A percentile compares a stretch with the other conserved stretches of the same genome.
Evolutionary conservation across 2,113 vertebrate genomes (phyloP).

Genomic region (Peromyscus californicus): DNA sequence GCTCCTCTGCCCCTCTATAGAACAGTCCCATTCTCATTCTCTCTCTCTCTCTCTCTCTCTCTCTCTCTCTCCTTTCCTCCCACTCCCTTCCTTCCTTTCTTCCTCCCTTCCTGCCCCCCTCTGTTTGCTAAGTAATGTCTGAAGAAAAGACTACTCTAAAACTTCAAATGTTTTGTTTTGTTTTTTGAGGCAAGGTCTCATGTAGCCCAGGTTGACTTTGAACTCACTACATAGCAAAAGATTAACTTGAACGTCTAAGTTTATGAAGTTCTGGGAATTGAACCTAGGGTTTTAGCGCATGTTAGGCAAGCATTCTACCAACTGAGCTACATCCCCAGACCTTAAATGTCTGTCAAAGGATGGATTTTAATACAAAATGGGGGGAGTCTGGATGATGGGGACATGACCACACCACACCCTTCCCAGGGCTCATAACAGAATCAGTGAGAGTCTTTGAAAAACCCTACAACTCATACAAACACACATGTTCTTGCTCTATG

Average conservation of each 20-base stretch:
- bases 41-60: background rate
- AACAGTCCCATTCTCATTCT: background rate
- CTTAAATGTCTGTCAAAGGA: background rate
- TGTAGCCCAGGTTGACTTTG: background rate
- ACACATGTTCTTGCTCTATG: background rate
- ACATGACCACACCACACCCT: background rate
- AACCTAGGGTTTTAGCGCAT: background rate
- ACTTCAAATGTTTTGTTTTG: background rate
- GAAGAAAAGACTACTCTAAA: background rate
- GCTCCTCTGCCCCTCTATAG: background rate
- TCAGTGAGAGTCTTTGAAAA: background rate
- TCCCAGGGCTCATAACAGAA: background rate
- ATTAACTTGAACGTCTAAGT: background rate
- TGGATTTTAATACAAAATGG: background rate
- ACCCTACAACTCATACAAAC: background rate
- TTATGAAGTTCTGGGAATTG: background rate
- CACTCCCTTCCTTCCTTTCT: background rate
- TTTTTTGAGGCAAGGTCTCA: background rate
- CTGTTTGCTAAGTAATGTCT: background rate
- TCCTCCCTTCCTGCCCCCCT: background rate
- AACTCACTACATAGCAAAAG: background rate
- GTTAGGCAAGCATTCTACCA: background rate
- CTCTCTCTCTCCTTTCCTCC: background rate
- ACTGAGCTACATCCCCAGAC: background rate
- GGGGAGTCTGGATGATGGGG: background rate